These are phyloP conservation scores for Zaprionus inermis DNA, from an alignment of 1,140 invertebrate genomes.

Conservation along the genomic window DNA sequence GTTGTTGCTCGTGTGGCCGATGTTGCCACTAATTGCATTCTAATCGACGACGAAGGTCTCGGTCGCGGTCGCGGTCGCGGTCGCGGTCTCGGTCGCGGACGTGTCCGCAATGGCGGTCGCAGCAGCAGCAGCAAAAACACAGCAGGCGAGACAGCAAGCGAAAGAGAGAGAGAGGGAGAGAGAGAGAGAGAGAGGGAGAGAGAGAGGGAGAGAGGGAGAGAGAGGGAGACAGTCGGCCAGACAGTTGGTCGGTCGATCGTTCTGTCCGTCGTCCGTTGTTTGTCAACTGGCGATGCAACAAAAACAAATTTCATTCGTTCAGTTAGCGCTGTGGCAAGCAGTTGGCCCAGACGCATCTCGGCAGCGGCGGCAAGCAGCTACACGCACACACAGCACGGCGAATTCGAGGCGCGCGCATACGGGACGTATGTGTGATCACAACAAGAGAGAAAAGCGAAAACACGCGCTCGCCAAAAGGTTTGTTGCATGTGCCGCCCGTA, in stretches of 20 bases:
- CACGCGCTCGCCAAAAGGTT: neutral
- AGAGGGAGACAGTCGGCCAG: neutral
- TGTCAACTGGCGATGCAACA: constrained; percentile 36
- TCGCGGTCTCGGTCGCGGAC: constrained; percentile 41
- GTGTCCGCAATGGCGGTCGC: constrained; percentile 14
- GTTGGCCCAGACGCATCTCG: constrained; percentile 68
- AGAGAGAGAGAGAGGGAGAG: neutral
- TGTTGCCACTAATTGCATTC: constrained; percentile 76
- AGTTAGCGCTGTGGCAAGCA: constrained; percentile 64
- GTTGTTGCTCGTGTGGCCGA: constrained; percentile 13
- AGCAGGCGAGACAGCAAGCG: neutral
- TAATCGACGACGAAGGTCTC: constrained; percentile 74
- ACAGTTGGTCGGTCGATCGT: constrained; percentile 17
- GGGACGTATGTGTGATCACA: constrained; percentile 46
- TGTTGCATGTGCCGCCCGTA: constrained; percentile 1
- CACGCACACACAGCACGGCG: constrained; percentile 9
- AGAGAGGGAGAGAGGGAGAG: neutral
- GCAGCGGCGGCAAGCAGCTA: constrained; percentile 17
- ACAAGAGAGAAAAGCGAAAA: neutral
- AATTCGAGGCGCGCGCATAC: constrained; percentile 20
- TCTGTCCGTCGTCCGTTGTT: constrained; percentile 2
- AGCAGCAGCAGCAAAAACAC: constrained; percentile 30
- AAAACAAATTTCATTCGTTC: constrained; percentile 59
- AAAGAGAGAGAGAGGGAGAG: neutral
- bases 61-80: constrained; percentile 62